These are phyloP conservation scores for Myotis planiceps DNA, from an alignment of 2,797 vertebrate genomes.

Conservation along the genomic window DNA sequence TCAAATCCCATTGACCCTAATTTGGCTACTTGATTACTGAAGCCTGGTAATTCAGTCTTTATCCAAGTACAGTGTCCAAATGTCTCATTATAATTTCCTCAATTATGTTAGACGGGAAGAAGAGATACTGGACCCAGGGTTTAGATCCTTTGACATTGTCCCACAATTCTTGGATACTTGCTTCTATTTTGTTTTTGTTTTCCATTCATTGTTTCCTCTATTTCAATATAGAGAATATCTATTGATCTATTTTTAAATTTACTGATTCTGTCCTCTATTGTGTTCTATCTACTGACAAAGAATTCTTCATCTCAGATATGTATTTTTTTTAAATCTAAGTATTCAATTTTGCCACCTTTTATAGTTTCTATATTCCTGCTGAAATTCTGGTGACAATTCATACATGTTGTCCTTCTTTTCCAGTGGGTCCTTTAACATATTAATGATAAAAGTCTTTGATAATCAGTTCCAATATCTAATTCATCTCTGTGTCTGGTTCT, in stretches of 20 bases:
- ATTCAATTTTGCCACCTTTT: not conserved
- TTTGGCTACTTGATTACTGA: not conserved
- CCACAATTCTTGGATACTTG: not conserved
- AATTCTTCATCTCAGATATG: not conserved
- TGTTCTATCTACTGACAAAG: not conserved
- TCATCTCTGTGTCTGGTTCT: not conserved
- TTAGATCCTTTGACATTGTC: not conserved
- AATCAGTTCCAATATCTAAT: not conserved
- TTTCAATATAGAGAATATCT: not conserved
- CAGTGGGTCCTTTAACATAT: not conserved
- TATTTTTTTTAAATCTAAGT: not conserved
- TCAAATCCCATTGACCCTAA: not conserved
- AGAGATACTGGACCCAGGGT: not conserved
- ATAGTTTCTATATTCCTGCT: not conserved
- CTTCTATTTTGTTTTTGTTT: not conserved
- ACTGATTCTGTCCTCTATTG: not conserved
- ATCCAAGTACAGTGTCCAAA: not conserved
- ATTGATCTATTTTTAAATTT: not conserved
- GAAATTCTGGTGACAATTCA: not conserved
- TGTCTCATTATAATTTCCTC: not conserved
- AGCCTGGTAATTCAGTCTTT: not conserved
- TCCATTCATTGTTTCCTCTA: not conserved
- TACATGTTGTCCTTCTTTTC: not conserved
- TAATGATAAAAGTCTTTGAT: not conserved
- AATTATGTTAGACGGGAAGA: not conserved